Conservation (phyloP, 2,888 invertebrate genomes). For the Pachliopta kotzebuea region DNA sequence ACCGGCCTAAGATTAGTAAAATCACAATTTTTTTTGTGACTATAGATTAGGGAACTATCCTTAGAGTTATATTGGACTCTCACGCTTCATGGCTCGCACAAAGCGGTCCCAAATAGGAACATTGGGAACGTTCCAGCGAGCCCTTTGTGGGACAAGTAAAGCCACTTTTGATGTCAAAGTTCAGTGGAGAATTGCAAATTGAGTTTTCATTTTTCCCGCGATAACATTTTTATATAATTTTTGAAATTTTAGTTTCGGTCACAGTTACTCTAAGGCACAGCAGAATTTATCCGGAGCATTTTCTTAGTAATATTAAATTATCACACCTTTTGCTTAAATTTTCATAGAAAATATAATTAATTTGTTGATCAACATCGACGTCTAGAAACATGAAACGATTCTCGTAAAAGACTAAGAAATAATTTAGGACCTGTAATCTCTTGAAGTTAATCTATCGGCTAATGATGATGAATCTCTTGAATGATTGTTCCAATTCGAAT, state of each 20-base stretch:
- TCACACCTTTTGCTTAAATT: not conserved
- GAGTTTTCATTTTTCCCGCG: slow-evolving; percentile 5
- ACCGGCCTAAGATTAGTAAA: slow-evolving; percentile 6
- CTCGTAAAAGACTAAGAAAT: no score
- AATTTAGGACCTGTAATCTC: no score
- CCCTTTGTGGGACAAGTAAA: slow-evolving; percentile 18
- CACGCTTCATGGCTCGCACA: slow-evolving; percentile 49
- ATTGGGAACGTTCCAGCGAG: slow-evolving; percentile 8
- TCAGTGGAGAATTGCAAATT: slow-evolving; percentile 13
- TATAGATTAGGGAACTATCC: slow-evolving; percentile 33
- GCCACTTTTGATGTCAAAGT: slow-evolving; percentile 17
- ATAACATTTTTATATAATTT: slow-evolving; percentile 5
- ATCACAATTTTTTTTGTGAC: slow-evolving; percentile 17
- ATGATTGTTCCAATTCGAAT: no score
- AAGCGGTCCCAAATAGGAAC: slow-evolving; percentile 35
- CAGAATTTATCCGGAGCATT: not conserved
- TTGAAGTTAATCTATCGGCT: no score
- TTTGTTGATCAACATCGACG: no score
- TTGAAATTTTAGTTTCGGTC: not conserved
- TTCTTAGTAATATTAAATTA: not conserved
- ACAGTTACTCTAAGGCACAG: not conserved
- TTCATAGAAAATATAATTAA: no score
- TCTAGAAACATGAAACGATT: no score
- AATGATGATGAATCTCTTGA: no score
- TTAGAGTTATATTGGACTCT: slow-evolving; percentile 57